Evolutionary conservation across 2,113 vertebrate genomes (phyloP).

Genomic region (Cisticola juncidis): DNA sequence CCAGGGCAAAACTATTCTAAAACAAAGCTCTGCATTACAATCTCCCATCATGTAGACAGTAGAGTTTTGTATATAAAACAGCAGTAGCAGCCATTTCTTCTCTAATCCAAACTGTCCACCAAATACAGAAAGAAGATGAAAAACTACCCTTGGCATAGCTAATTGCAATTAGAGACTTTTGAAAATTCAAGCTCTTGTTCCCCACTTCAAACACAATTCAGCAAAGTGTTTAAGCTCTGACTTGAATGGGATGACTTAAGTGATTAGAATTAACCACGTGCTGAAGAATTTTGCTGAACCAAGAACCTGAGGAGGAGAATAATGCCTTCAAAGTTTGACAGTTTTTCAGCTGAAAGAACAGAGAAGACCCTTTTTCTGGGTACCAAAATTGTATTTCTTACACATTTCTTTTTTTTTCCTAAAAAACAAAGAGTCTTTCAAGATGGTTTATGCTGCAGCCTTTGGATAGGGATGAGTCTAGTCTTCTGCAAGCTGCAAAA

Average conservation of each 20-base stretch:
- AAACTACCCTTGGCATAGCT: constrained; percentile 25
- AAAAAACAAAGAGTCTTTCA: neutral
- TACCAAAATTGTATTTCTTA: neutral
- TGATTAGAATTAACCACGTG: neutral
- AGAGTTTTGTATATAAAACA: constrained; percentile 27
- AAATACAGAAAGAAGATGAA: constrained; percentile 42
- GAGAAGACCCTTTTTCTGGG: neutral
- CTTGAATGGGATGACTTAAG: constrained; percentile 40
- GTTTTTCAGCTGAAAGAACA: neutral
- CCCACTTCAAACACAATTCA: constrained; percentile 50
- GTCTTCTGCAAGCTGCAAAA: neutral
- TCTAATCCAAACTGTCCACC: constrained; percentile 28
- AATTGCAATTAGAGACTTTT: constrained; percentile 57
- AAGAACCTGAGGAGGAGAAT: neutral
- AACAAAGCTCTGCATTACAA: neutral
- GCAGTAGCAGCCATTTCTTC: constrained; percentile 17
- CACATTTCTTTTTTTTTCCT: neutral
- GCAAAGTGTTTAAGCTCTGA: constrained; percentile 40
- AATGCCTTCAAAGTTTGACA: neutral
- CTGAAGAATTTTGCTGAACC: constrained; percentile 16
- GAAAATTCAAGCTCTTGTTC: constrained; percentile 27
- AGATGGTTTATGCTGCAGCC: neutral
- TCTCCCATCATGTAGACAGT: neutral
- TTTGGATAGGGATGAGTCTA: neutral
- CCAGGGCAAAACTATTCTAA: constrained; percentile 8